Conservation (phyloP, 1,140 invertebrate species). For the Eueides isabella region DNA sequence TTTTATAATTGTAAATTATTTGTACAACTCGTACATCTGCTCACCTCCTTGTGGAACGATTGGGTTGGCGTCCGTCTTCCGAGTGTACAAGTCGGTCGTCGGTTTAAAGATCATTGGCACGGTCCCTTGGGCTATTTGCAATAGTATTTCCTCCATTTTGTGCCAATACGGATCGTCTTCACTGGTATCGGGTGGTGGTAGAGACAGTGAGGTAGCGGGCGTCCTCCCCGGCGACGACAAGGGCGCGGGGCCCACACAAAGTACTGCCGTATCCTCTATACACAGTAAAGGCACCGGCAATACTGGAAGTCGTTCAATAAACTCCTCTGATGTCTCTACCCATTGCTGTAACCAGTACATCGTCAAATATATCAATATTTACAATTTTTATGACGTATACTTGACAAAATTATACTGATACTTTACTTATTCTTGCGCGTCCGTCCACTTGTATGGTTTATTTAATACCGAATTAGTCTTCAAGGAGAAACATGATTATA, state of each 20-base stretch:
- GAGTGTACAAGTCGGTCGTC: constrained; percentile 87
- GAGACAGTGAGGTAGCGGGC: constrained; percentile 64
- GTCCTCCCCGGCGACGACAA: constrained; percentile 75
- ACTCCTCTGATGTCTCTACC: constrained; percentile 80
- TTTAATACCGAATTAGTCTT: background rate
- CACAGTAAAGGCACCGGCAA: constrained; percentile 88
- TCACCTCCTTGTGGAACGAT: constrained; percentile 87
- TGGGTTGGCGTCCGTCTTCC: constrained; percentile 86
- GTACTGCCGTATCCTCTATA: constrained; percentile 85
- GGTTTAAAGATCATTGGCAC: constrained; percentile 91
- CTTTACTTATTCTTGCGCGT: background rate
- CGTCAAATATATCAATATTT: background rate
- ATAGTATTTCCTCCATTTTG: constrained; percentile 90
- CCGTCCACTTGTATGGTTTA: background rate
- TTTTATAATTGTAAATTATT: background rate
- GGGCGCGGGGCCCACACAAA: constrained; percentile 83
- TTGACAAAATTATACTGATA: background rate
- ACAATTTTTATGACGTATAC: background rate
- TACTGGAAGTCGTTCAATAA: constrained; percentile 80
- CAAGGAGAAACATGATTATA: background rate
- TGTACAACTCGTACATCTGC: background rate
- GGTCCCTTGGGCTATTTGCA: constrained; percentile 87
- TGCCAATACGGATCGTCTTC: constrained; percentile 83
- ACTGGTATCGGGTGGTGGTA: constrained; percentile 36
- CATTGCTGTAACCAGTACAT: constrained; percentile 63